Percentiles rank a stretch among this genome's conserved stretches.
Evolutionary conservation across 2,888 invertebrate species (phyloP).

Genomic region (Stenchaetothrips biformis): DNA sequence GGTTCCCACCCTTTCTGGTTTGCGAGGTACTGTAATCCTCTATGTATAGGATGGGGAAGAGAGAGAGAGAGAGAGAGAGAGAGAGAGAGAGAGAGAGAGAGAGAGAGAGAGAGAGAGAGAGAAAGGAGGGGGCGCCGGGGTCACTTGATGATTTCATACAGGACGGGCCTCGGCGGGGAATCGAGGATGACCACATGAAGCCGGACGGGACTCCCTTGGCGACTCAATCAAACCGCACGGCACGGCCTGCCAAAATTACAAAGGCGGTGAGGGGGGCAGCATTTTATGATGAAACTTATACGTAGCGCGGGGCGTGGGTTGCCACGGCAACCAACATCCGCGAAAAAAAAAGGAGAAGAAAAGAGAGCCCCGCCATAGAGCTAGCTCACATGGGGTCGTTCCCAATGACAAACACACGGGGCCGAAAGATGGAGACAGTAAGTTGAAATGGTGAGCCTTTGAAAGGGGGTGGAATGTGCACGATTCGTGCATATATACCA

Average conservation of each 20-base stretch:
- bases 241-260: neutral
- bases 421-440: constrained; percentile 1
- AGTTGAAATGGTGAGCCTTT: constrained; percentile 9
- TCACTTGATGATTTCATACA: neutral
- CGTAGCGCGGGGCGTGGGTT: neutral
- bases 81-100: no score
- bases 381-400: neutral
- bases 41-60: neutral
- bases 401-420: neutral
- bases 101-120: no score
- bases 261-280: neutral
- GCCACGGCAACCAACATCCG: neutral
- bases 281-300: neutral
- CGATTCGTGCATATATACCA: neutral
- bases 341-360: no score
- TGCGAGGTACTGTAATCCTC: no score
- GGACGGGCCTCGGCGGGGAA: neutral
- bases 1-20: no score
- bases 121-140: neutral
- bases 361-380: neutral
- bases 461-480: neutral
- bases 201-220: no score
- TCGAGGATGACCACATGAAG: neutral
- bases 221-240: neutral
- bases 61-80: constrained; percentile 1